A percentile compares a stretch with the other conserved stretches of the same genome.
These are phyloP conservation scores for Pyrrhosoma nymphula DNA, from an alignment of 2,888 invertebrate genomes.

Conservation along the genomic window DNA sequence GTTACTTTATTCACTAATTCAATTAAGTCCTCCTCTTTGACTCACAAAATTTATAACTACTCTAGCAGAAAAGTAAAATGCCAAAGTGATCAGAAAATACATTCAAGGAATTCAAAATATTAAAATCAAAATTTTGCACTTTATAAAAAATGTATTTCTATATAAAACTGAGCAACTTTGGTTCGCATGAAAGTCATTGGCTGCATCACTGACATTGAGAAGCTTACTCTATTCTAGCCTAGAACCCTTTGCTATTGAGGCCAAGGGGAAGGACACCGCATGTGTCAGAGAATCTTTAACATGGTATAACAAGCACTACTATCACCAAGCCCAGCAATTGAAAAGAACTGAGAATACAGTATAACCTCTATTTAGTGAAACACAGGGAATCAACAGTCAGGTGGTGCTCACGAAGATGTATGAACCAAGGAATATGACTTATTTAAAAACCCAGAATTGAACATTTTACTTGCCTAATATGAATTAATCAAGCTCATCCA, in stretches of 20 bases:
- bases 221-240: not conserved
- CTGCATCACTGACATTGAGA: not conserved
- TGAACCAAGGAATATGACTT: not conserved
- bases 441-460: too few species aligned
- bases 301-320: not conserved
- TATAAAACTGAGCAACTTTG: constrained; percentile 24
- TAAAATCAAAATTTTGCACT: not conserved
- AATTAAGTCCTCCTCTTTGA: not conserved
- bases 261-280: not conserved
- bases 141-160: not conserved
- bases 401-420: not conserved
- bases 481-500: too few species aligned
- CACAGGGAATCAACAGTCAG: not conserved
- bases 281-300: not conserved
- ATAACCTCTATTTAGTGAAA: not conserved
- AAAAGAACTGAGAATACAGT: not conserved
- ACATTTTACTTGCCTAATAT: too few species aligned
- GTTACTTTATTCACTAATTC: not conserved
- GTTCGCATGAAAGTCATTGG: not conserved
- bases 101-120: not conserved
- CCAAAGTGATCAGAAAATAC: constrained; percentile 27
- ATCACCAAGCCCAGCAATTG: not conserved
- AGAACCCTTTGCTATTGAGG: not conserved
- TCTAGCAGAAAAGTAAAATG: not conserved
- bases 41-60: not conserved